Base-by-base conservation (phyloP, 2,797 vertebrate species). In the Streptopelia turtur region DNA sequence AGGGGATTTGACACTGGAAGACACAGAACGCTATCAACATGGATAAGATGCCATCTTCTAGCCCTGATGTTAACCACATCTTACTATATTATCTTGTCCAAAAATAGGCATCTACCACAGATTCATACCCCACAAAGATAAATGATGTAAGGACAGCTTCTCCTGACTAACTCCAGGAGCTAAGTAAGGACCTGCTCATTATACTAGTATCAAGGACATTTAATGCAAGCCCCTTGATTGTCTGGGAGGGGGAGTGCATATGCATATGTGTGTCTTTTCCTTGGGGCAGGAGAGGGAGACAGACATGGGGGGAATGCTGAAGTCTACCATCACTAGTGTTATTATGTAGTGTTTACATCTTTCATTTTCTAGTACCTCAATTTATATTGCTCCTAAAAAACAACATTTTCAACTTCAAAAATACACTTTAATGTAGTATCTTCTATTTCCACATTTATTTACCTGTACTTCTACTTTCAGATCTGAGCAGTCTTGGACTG, bases 1-100 rank as follows among this genome's bases (percentile, higher is more conserved):
- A 86, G 93, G 45, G 50, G 43, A 45, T 69, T 87, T 85, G 76
- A 92, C 76, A 83, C 66, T 47, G 76, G 57, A 89, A 91, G 45
- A 66, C 56, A 66, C n/a, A 65, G 56, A 89, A 72, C 24, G 47
- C 59, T 53, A 66, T 47, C 74, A 80, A 77, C 25, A 57, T 8
- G 20, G 41, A 15, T 33, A 80, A 94, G 68, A 83, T 63, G 45
- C 14, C 89, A 90, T 63, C 27, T 83, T 69, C 61, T 28, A 88
- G 50, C 39, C 39, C 59, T 76, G 23, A 61, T 14, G 14, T 41
- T 60, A 87, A 45, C 75, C 43, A 63, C 41, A 80, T 75, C 61
- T 94, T 64, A 69, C 11, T 85, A 8, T 25, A 78, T 18, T 28
- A 87, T 53, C 74, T 43, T 56, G 52, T 61, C 66, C 66, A 84